Evolutionary conservation across 2,888 invertebrate species (phyloP).

Genomic region (Volucella zonaria): DNA sequence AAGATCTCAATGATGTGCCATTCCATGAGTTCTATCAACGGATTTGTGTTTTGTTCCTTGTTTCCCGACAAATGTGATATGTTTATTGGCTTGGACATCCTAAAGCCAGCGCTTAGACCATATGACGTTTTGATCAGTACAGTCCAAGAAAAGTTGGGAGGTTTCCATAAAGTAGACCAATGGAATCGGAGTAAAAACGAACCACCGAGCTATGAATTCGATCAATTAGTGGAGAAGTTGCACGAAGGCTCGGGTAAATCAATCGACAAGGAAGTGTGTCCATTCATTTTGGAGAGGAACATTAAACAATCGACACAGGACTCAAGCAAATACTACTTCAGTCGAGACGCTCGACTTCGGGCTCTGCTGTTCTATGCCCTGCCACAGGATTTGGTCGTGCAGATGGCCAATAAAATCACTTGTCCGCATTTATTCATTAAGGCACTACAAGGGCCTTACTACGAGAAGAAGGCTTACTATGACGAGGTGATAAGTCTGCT

Average conservation of each 20-base stretch:
- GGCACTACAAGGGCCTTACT: conserved; percentile 83
- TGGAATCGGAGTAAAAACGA: conserved; percentile 80
- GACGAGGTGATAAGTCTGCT: conserved; percentile 84
- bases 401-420: conserved; percentile 83
- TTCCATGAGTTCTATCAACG: conserved; percentile 87
- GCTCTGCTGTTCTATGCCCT: conserved; percentile 43
- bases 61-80: conserved; percentile 85
- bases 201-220: conserved; percentile 86
- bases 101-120: conserved; percentile 79
- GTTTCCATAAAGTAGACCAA: conserved; percentile 82
- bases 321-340: conserved; percentile 86
- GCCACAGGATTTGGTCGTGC: conserved; percentile 82
- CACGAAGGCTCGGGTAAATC: conserved; percentile 85
- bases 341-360: conserved; percentile 86
- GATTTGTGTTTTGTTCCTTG: conserved; percentile 85
- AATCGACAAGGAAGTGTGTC: conserved; percentile 84
- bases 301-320: conserved; percentile 84
- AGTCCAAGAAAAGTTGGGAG: conserved; percentile 82
- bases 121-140: conserved; percentile 75
- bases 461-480: conserved; percentile 82
- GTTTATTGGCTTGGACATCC: conserved; percentile 79
- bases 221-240: conserved; percentile 85
- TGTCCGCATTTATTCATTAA: conserved; percentile 86
- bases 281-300: conserved; percentile 85
- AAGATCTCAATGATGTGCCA: conserved; percentile 88